Percentiles rank a stretch among this genome's conserved stretches.
Evolutionary conservation across 2,113 vertebrate species (phyloP).

Genomic region (Lichenostomus cassidix): DNA sequence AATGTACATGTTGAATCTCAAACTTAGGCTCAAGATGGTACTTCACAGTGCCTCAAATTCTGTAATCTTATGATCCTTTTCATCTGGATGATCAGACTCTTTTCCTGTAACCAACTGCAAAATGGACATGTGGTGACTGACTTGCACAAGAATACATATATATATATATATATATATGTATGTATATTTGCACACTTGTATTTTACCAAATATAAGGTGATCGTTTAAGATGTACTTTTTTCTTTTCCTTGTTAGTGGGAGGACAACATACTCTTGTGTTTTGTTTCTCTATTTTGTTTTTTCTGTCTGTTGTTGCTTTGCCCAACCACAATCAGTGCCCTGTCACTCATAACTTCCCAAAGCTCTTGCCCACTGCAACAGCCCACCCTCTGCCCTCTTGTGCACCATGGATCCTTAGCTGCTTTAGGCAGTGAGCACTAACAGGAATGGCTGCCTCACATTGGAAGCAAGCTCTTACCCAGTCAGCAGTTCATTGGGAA

Average conservation of each 20-base stretch:
- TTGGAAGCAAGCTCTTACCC: background rate
- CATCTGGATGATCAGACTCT: background rate
- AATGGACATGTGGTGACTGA: background rate
- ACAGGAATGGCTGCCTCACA: background rate
- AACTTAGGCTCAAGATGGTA: background rate
- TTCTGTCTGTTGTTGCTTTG: background rate
- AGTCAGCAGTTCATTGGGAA: background rate
- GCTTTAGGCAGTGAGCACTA: background rate
- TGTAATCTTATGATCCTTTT: background rate
- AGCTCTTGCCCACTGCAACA: background rate
- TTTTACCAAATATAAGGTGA: background rate
- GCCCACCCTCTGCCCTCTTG: background rate
- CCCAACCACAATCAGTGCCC: background rate
- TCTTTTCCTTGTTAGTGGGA: rapidly evolving
- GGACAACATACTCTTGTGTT: background rate
- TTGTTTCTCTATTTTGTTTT: background rate
- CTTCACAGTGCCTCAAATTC: background rate
- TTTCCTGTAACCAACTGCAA: background rate
- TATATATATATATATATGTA: background rate
- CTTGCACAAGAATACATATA: background rate
- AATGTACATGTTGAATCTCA: background rate
- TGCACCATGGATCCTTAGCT: background rate
- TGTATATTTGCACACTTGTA: background rate
- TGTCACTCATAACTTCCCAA: background rate
- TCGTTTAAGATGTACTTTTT: background rate